Conservation (phyloP, 2,888 invertebrate species). For the Pachycephus smyrnensis region DNA sequence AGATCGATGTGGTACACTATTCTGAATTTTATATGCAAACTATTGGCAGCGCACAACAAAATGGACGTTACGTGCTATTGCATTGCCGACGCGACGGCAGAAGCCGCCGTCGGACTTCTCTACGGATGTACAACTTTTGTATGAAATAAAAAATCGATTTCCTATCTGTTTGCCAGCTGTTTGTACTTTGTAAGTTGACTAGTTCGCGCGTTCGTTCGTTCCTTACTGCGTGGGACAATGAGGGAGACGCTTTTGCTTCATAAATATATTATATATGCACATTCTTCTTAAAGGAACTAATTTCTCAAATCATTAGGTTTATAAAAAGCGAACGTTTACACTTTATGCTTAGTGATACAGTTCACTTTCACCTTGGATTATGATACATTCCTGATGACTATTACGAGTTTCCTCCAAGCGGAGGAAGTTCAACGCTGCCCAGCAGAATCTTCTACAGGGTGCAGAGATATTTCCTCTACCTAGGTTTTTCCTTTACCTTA, state of each 20-base stretch:
- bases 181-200: not conserved
- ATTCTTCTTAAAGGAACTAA: conserved; percentile 3
- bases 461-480: not conserved
- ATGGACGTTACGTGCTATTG: conserved; percentile 6
- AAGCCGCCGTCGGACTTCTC: conserved; percentile 6
- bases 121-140: conserved; percentile 47
- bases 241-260: not conserved
- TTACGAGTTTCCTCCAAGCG: not conserved
- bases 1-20: conserved; percentile 39
- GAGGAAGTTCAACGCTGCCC: not conserved
- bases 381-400: not conserved
- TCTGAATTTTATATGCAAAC: conserved; percentile 45
- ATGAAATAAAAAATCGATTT: conserved; percentile 50
- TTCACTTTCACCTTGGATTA: not conserved
- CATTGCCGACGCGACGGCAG: conserved; percentile 12
- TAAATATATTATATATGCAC: conserved; percentile 3
- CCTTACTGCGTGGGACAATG: not conserved
- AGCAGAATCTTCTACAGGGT: not conserved
- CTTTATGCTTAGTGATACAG: not conserved
- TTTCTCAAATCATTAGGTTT: conserved; percentile 9
- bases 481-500: not conserved
- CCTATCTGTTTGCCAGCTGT: conserved; percentile 24
- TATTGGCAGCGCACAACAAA: not conserved
- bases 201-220: not conserved
- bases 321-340: conserved; percentile 14